Evolutionary conservation across 2,888 invertebrate species (phyloP), one percentile per base, ranked within the genome.

Genomic region (Tachystola acroxantha): DNA sequence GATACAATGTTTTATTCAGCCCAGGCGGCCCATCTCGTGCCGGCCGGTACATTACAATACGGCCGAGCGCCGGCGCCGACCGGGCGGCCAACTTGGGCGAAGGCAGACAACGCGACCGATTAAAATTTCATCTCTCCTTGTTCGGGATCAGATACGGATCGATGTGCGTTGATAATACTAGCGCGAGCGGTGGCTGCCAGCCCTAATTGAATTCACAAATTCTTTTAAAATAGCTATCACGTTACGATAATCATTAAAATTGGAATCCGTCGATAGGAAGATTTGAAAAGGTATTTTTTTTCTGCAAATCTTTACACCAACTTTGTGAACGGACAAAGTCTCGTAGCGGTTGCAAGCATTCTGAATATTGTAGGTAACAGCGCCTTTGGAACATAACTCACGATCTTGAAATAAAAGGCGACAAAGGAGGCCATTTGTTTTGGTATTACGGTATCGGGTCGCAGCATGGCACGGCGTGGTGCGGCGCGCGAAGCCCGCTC

Each of bases 91-190:
- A 70, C 71, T 76, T 74, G 71, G 57, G 57, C 64, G 64, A 66
- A 61, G 63, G 67, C 65, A 74, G 76, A 75, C 74, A 67, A 69
- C 68, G 67, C 68, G 68, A 71, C 72, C 78, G 75, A 84, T 85
- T 84, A 85, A 84, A 85, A 75, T 82, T 85, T 85, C 81, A 85
- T 80, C 66, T 68, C 77, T 74, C 76, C 77, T 78, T 78, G 81
- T 81, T 71, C 70, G 62, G 57, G 51, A 66, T 60, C 67, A 65
- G 73, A 75, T 74, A 75, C 70, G 61, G 77, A 80, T 79, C 80
- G 74, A 77, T 80, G 62, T 62, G 57, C 60, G 53, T 63, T 60
- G 64, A 68, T 80, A 74, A 74, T 74, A 64, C 65, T 54, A n/a
- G n/a, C 52, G 50, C 59, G 66, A 57, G 67, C 61, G 57, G 50